These are phyloP conservation scores for Phenacoccus solenopsis DNA, from an alignment of 1,140 invertebrate genomes.

Conservation along the genomic window DNA sequence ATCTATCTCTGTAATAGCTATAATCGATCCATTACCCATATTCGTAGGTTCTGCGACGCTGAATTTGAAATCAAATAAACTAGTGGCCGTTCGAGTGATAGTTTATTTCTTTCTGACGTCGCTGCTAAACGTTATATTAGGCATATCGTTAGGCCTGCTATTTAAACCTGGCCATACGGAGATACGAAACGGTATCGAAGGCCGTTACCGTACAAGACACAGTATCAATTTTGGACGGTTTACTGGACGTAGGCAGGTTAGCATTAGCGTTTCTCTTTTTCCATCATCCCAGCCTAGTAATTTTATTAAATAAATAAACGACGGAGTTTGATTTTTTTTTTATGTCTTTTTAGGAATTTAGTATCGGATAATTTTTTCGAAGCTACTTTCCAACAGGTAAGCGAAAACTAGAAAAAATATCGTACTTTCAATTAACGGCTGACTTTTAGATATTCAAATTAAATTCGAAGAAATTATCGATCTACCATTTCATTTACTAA, in stretches of 20 bases:
- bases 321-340: no score
- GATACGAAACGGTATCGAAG: conserved; percentile 39
- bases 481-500: no score
- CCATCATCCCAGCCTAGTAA: background rate
- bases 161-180: conserved; percentile 70
- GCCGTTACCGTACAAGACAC: conserved; percentile 4
- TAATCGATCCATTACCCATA: no score
- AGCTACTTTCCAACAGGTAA: conserved; percentile 66
- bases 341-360: conserved; percentile 55
- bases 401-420: no score
- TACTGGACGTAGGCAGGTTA: conserved; percentile 71
- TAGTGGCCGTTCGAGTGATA: conserved; percentile 64
- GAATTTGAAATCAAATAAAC: conserved; percentile 72
- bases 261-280: background rate
- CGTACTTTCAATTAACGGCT: no score
- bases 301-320: no score
- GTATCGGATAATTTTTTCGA: conserved; percentile 80
- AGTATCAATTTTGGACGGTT: conserved; percentile 64
- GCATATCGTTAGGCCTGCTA: conserved; percentile 52
- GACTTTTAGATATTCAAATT: no score
- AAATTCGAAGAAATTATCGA: no score
- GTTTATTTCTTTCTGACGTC: conserved; percentile 69
- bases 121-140: conserved; percentile 62
- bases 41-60: conserved; percentile 61
- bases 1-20: background rate